phyloP scores from a whole-genome alignment of 1,140 invertebrate genomes.

The Drosophila pseudoobscura region DNA sequence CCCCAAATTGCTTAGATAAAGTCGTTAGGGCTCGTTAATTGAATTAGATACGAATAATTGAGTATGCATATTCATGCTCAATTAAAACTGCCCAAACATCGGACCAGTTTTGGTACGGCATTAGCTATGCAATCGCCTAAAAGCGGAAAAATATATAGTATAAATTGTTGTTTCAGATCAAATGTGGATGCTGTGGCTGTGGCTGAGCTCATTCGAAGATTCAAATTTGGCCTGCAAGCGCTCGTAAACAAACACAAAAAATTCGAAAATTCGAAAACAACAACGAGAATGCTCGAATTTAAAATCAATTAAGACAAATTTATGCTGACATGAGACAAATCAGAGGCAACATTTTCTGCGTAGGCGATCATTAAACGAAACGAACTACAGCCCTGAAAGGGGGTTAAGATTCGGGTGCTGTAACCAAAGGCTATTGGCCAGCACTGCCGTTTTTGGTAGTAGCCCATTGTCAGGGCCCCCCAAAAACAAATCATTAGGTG shows the following conservation, averaged over 20 bases:
- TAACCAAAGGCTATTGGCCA: conserved; percentile 21
- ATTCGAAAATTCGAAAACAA: conserved; percentile 12
- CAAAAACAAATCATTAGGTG: conserved; percentile 73
- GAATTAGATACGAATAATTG: conserved; percentile 61
- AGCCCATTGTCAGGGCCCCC: conserved; percentile 59
- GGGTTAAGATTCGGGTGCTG: conserved; percentile 18
- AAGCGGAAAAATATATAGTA: conserved; percentile 51
- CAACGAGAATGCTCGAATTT: conserved; percentile 66
- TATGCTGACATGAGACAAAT: conserved; percentile 79
- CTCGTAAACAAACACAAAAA: conserved; percentile 40
- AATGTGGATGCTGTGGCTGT: conserved; percentile 22
- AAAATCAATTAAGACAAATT: conserved; percentile 80
- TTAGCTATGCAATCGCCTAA: conserved; percentile 67
- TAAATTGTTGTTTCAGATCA: conserved; percentile 52
- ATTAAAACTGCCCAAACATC: conserved; percentile 42
- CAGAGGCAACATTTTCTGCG: conserved; percentile 59
- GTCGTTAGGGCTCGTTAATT: conserved; percentile 65
- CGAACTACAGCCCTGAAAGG: conserved; percentile 26
- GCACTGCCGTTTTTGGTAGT: conserved; percentile 41
- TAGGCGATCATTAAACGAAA: conserved; percentile 70
- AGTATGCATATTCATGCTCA: conserved; percentile 75
- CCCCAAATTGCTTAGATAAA: conserved; percentile 61
- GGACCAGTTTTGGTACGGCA: conserved; percentile 33
- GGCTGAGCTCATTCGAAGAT: conserved; percentile 39
- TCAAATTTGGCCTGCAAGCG: conserved; percentile 60